Evolutionary conservation across 2,797 vertebrate species (phyloP).

Genomic region (Sebastes cheni): DNA sequence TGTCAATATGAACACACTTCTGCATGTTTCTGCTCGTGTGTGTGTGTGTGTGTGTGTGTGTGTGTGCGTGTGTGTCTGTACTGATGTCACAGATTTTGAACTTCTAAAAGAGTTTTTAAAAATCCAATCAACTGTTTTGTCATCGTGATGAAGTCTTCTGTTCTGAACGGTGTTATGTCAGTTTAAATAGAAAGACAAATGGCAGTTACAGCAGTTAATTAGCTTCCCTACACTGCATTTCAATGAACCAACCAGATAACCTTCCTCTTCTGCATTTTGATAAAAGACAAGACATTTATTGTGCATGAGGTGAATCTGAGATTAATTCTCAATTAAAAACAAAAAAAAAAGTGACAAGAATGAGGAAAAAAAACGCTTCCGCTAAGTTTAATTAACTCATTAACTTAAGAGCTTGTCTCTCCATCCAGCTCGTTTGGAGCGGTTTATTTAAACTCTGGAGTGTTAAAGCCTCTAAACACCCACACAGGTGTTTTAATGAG

Average conservation of each 20-base stretch:
- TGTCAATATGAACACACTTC: background rate
- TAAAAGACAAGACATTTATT: background rate
- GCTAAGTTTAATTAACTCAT: background rate
- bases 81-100: background rate
- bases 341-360: background rate
- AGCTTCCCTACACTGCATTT: background rate
- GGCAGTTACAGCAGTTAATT: conserved; percentile 3
- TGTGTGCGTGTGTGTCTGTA: background rate
- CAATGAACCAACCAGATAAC: background rate
- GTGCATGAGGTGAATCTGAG: background rate
- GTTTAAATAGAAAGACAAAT: background rate
- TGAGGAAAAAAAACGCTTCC: background rate
- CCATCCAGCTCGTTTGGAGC: background rate
- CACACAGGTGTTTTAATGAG: background rate
- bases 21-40: background rate
- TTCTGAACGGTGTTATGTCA: background rate
- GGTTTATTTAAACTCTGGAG: background rate
- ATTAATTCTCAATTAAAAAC: background rate
- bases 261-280: background rate
- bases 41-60: background rate
- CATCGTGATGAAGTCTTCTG: background rate
- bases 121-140: background rate
- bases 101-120: background rate
- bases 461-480: background rate
- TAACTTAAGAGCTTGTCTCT: background rate